Conservation (phyloP, 2,797 vertebrate genomes). For the Toxotes lorentzi region DNA sequence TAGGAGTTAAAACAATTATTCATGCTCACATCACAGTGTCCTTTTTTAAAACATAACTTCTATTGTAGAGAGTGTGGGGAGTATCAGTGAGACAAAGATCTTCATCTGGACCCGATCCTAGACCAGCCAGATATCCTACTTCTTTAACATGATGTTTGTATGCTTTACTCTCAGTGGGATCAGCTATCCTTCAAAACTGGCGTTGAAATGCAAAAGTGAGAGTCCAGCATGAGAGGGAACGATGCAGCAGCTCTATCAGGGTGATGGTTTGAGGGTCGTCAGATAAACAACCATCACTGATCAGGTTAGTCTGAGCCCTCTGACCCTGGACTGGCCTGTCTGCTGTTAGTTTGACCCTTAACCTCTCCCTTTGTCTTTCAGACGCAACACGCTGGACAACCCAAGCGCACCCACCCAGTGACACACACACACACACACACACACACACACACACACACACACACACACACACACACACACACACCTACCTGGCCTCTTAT, state of each 20-base stretch:
- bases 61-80: slow-evolving; percentile 6
- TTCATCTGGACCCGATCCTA: background rate
- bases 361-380: slow-evolving; percentile 78
- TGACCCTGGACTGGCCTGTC: slow-evolving; percentile 79
- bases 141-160: background rate
- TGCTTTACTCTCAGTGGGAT: slow-evolving; percentile 2
- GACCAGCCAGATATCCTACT: background rate
- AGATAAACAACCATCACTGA: slow-evolving; percentile 79
- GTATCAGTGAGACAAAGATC: slow-evolving; percentile 5
- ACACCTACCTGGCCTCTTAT: slow-evolving; percentile 76
- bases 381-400: slow-evolving; percentile 59
- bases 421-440: background rate
- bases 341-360: slow-evolving; percentile 85
- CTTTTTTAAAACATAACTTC: slow-evolving; percentile 16
- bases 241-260: slow-evolving; percentile 48
- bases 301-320: slow-evolving; percentile 82
- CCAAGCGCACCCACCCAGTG: slow-evolving; percentile 38
- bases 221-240: slow-evolving; percentile 40
- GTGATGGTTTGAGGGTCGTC: slow-evolving; percentile 62
- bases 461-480: slow-evolving; percentile 52
- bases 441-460: slow-evolving; percentile 16
- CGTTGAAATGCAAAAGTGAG: slow-evolving; percentile 49
- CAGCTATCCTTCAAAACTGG: background rate
- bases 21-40: slow-evolving; percentile 60
- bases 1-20: slow-evolving; percentile 78